Conservation (phyloP, 30 jellyfish, hydroid and myxozoan genomes). For the Pseudorhiza aurosa region DNA sequence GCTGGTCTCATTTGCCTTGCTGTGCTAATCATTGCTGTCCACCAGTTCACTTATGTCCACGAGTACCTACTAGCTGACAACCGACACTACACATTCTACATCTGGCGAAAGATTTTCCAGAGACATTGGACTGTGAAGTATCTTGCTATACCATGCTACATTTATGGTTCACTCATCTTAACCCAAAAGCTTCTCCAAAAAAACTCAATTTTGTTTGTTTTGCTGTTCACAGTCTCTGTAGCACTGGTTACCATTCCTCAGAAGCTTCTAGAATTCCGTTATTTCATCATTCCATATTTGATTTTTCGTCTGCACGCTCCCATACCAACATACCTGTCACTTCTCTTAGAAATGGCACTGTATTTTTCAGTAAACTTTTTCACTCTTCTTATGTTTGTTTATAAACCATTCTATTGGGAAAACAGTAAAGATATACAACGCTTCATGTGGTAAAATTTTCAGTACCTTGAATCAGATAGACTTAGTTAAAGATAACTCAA, state of each 20-base stretch:
- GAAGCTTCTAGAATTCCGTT: slow-evolving; percentile 88
- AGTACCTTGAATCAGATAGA: not conserved
- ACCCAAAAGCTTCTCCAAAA: slow-evolving; percentile 1
- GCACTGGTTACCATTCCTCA: slow-evolving; percentile 88
- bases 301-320: slow-evolving; percentile 66
- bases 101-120: slow-evolving; percentile 82
- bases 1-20: not conserved
- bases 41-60: slow-evolving; percentile 76
- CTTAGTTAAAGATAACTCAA: not conserved
- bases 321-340: slow-evolving; percentile 31
- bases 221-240: slow-evolving; percentile 28
- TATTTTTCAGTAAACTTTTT: slow-evolving; percentile 56
- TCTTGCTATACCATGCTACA: slow-evolving; percentile 64
- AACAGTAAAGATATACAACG: slow-evolving; percentile 62
- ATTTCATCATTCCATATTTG: slow-evolving; percentile 82
- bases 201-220: slow-evolving; percentile 55
- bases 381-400: slow-evolving; percentile 72
- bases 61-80: slow-evolving; percentile 89
- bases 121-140: slow-evolving; percentile 75
- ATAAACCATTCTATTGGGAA: slow-evolving; percentile 86
- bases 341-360: slow-evolving; percentile 61
- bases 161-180: slow-evolving; percentile 35
- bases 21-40: slow-evolving; percentile 4
- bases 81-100: slow-evolving; percentile 90
- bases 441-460: slow-evolving; percentile 95